Conservation (phyloP, 2,888 invertebrate genomes). For the Zaprionus bogoriensis region DNA sequence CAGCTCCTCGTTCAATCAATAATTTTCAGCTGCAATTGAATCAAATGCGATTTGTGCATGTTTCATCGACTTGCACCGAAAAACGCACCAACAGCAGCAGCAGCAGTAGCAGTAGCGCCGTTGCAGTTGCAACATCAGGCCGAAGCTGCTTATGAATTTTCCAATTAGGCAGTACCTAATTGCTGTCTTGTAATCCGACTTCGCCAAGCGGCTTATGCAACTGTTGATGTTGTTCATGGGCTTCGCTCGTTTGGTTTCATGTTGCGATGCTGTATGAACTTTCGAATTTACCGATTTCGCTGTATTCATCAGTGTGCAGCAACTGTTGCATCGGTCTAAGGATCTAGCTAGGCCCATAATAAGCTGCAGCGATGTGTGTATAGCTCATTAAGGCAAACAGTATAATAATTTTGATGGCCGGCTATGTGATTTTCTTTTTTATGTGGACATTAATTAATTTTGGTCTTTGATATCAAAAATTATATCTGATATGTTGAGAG, state of each 20-base stretch:
- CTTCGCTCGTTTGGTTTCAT: neutral
- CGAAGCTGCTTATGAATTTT: conserved; percentile 56
- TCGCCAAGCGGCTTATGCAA: conserved; percentile 21
- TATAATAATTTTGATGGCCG: no score
- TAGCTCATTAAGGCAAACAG: no score
- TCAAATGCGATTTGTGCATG: conserved; percentile 71
- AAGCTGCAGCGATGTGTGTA: no score
- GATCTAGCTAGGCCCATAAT: no score
- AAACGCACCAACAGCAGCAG: neutral
- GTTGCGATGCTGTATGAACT: no score
- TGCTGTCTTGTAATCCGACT: conserved; percentile 35
- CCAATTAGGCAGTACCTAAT: conserved; percentile 60
- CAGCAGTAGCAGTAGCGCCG: neutral
- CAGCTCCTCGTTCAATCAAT: conserved; percentile 72
- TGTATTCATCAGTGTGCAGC: no score
- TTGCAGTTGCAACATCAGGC: neutral
- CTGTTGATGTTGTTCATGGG: neutral
- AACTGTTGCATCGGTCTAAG: no score
- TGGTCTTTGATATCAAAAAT: no score
- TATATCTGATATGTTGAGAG: no score
- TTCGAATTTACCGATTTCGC: no score
- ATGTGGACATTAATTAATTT: no score
- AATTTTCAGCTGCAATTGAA: conserved; percentile 78
- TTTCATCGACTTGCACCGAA: neutral
- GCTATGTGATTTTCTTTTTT: no score